Evolutionary conservation across 2,113 vertebrate genomes (phyloP).

Genomic region (Hyla sarda): DNA sequence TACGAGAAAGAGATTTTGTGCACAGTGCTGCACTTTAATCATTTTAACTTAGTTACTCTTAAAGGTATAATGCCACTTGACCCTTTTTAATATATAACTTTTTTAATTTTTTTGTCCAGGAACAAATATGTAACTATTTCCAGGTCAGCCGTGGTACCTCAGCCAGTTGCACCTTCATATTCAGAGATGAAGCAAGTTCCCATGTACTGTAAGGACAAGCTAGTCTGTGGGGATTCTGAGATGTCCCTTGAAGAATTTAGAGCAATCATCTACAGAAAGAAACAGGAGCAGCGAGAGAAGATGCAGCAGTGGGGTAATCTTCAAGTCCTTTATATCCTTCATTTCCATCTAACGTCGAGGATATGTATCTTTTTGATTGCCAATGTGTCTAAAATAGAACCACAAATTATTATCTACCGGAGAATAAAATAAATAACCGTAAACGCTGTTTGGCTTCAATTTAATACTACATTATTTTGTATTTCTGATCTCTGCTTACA

Average conservation of each 20-base stretch:
- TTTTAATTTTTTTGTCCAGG: conserved; percentile 41
- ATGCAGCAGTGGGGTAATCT: conserved; percentile 70
- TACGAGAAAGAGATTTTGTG: no score
- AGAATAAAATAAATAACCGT: no score
- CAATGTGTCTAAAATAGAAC: no score
- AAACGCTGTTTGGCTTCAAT: no score
- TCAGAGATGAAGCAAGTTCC: conserved; percentile 65
- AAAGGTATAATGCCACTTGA: no score
- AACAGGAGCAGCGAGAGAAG: conserved; percentile 67
- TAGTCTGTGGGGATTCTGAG: conserved; percentile 77
- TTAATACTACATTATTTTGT: no score
- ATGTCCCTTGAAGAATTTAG: conserved; percentile 85
- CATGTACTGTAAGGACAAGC: conserved; percentile 75
- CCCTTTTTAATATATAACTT: conserved; percentile 25
- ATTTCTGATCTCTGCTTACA: neutral
- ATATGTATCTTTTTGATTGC: no score
- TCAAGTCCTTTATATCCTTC: neutral
- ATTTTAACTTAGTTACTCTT: no score
- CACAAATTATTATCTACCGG: no score
- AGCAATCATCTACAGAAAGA: conserved; percentile 71
- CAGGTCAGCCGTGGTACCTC: conserved; percentile 66
- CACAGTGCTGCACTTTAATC: no score
- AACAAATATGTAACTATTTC: conserved; percentile 67
- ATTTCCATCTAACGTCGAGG: neutral
- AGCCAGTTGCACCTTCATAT: conserved; percentile 18